Percentiles rank a stretch among this genome's conserved stretches.
Evolutionary conservation across 1,140 invertebrate genomes (phyloP).

Genomic region (Tyrophagus putrescentiae): DNA sequence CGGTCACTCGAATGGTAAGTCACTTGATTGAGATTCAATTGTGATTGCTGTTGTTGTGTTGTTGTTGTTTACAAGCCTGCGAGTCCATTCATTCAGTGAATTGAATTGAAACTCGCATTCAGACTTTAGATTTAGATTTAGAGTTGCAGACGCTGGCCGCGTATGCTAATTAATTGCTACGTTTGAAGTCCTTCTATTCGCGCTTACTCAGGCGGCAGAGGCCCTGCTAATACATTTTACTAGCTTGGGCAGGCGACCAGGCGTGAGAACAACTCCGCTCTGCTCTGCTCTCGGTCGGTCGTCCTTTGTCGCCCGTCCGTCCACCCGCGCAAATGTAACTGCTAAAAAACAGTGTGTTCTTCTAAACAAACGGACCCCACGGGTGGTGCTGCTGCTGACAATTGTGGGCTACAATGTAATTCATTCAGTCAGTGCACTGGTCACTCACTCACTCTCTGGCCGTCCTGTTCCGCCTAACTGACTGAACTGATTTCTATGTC

Average conservation of each 20-base stretch:
- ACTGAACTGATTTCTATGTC: too few species aligned
- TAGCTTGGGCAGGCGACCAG: too few species aligned
- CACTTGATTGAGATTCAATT: not conserved
- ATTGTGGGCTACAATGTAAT: too few species aligned
- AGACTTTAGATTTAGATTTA: too few species aligned
- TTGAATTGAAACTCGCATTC: too few species aligned
- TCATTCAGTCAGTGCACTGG: not conserved
- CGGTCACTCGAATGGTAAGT: not conserved
- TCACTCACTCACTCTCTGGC: not conserved
- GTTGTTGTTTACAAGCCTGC: not conserved
- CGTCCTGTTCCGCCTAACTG: too few species aligned
- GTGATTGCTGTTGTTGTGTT: not conserved
- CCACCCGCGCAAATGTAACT: not conserved
- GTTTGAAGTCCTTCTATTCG: not conserved
- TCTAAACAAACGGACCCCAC: constrained; percentile 1
- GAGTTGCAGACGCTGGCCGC: too few species aligned
- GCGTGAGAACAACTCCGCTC: not conserved
- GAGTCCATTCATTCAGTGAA: not conserved
- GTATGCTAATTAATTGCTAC: not conserved
- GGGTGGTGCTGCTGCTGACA: too few species aligned
- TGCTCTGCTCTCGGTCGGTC: not conserved
- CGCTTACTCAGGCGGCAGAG: not conserved
- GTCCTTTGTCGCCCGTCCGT: too few species aligned
- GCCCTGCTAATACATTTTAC: too few species aligned
- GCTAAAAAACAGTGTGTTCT: not conserved